Percentiles rank a stretch among this genome's conserved stretches.
Conservation (phyloP, 2,888 invertebrate species). For the Pammene fasciana region DNA sequence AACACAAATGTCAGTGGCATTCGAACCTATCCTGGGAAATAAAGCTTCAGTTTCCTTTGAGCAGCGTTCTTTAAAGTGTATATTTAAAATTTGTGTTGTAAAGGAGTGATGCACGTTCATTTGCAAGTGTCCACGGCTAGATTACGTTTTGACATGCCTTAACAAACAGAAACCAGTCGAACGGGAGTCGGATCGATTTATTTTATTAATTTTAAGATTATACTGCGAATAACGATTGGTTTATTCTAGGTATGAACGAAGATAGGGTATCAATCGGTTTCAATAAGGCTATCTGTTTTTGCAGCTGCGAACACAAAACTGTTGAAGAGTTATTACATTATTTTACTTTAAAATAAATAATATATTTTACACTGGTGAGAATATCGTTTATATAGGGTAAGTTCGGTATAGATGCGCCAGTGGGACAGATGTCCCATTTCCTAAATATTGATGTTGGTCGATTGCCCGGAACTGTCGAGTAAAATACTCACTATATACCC, state of each 20-base stretch:
- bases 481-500: too few species aligned
- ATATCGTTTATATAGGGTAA: too few species aligned
- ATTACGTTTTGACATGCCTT: conserved; percentile 70
- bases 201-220: conserved; percentile 63
- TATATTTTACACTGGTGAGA: not conserved
- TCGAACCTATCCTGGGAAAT: conserved; percentile 32
- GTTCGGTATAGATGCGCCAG: too few species aligned
- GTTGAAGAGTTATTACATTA: not conserved
- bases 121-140: conserved; percentile 70
- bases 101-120: conserved; percentile 66
- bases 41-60: conserved; percentile 24
- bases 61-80: conserved; percentile 14
- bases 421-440: too few species aligned
- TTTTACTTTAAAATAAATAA: not conserved
- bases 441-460: too few species aligned
- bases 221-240: conserved; percentile 46
- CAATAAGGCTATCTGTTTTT: conserved; percentile 26
- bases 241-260: conserved; percentile 33
- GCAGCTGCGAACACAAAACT: conserved; percentile 19
- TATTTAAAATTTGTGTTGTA: conserved; percentile 40
- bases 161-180: conserved; percentile 64
- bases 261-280: conserved; percentile 34
- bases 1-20: conserved; percentile 22
- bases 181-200: conserved; percentile 57
- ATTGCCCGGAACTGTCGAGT: too few species aligned